Base-by-base conservation (phyloP, 2,113 vertebrate genomes). In the Cyanocitta stelleri region DNA sequence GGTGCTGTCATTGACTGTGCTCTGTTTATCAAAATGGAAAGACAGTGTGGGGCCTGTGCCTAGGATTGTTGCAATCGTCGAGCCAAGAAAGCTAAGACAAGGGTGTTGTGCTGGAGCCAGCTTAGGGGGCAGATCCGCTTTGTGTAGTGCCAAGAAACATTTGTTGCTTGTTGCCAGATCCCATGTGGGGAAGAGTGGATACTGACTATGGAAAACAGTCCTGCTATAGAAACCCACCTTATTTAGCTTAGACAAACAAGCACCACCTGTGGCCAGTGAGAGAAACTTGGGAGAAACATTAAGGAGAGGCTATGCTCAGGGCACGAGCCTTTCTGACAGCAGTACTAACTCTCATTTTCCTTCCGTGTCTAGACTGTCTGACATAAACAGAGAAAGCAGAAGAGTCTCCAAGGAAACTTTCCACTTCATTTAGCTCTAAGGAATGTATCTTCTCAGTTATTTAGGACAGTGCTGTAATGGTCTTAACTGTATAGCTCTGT, bases 391-490 rank as follows among this genome's bases (percentile, higher is more conserved):
- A 80, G 76, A 88, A 93, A 83, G 67, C 82, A 90, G 62, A 84
- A 92, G 67, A 52, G n/a, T 92, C 83, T 90, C 83, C 80, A 95
- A 88, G 80, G 83, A 56, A 95, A 92, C 76, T 94, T 97, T 93
- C 89, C 89, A 56, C 56, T 95, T 95, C 52, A 68, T 73, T 90
- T 95, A 89, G 73, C 56, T 63, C 56, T 37, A n/a, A 90, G 94
- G 76, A 96, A 89, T 82, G 76, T 68, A 75, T 91, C 86, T 84
- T 90, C 79, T 84, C 48, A 67, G 55, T 88, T 97, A 93, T 72
- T 84, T 87, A 78, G 80, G 72, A 93, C 84, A 87, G 43, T 54
- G 61, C 48, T 87, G 52, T 87, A 95, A 95, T 85, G 51, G 30
- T 78, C 80, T 84, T 88, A 93, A 74, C 83, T 74, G 83, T 84